These are phyloP conservation scores for Cataglyphis altisquamis DNA, from an alignment of 2,888 invertebrate genomes.

Conservation along the genomic window DNA sequence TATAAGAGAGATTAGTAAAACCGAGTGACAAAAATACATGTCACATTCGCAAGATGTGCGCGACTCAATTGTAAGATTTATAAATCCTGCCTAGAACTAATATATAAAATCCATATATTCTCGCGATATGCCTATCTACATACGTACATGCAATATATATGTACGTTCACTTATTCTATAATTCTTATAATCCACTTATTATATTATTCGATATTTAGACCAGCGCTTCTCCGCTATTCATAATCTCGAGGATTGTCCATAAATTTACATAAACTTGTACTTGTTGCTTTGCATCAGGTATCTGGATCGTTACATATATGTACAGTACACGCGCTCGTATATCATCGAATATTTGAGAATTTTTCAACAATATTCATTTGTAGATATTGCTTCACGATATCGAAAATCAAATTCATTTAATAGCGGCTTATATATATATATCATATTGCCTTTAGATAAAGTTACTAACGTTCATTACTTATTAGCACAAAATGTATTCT, in stretches of 20 bases:
- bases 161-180: slow-evolving; percentile 27
- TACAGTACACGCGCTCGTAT: slow-evolving; percentile 29
- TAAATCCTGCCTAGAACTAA: slow-evolving; percentile 15
- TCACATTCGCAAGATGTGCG: not conserved
- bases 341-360: slow-evolving; percentile 26
- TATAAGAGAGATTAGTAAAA: slow-evolving; percentile 13
- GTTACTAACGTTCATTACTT: not conserved
- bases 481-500: slow-evolving; percentile 13
- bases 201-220: slow-evolving; percentile 37
- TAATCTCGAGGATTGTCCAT: slow-evolving; percentile 52
- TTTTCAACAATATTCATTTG: slow-evolving; percentile 31
- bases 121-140: slow-evolving; percentile 35
- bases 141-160: slow-evolving; percentile 10
- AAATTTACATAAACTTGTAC: slow-evolving; percentile 53
- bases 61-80: slow-evolving; percentile 12
- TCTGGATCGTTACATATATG: slow-evolving; percentile 45
- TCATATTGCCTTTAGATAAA: not conserved
- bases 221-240: slow-evolving; percentile 18
- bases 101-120: slow-evolving; percentile 34
- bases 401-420: not conserved
- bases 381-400: slow-evolving; percentile 20
- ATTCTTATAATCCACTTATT: not conserved
- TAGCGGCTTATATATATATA: not conserved
- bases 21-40: slow-evolving; percentile 7
- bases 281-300: slow-evolving; percentile 57